Percentiles rank a stretch among this genome's conserved stretches.
These are phyloP conservation scores for Ibycter americanus DNA, from an alignment of 2,797 vertebrate species.

Conservation along the genomic window DNA sequence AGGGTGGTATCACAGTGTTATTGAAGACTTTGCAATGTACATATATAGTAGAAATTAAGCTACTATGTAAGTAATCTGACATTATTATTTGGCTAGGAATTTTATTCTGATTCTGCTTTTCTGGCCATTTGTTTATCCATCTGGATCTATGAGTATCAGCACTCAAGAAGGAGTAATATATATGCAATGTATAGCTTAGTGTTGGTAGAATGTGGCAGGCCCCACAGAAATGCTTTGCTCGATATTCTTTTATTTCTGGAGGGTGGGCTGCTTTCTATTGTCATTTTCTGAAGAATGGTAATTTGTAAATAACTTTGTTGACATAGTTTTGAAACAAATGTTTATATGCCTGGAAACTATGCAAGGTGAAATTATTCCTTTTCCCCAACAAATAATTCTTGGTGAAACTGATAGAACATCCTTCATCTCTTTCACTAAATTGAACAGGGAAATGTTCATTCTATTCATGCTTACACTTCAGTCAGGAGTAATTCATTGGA, in stretches of 20 bases:
- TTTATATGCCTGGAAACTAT: not conserved
- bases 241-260: not conserved
- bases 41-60: not conserved
- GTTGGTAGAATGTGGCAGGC: not conserved
- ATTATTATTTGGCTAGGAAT: not conserved
- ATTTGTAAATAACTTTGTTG: not conserved
- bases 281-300: not conserved
- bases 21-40: not conserved
- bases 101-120: not conserved
- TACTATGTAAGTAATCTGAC: not conserved
- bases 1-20: not conserved
- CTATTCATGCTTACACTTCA: not conserved
- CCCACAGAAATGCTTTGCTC: not conserved
- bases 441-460: not conserved
- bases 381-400: not conserved
- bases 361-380: not conserved
- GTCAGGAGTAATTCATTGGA: not conserved
- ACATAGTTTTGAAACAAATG: not conserved
- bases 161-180: not conserved
- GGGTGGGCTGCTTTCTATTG: slow-evolving; percentile 18
- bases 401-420: not conserved
- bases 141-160: not conserved
- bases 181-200: not conserved
- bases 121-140: not conserved
- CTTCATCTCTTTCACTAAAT: not conserved